Percentiles rank a stretch among this genome's conserved stretches.
phyloP scores from a whole-genome alignment of 2,797 vertebrate genomes.

The Onychomys arenicola region DNA sequence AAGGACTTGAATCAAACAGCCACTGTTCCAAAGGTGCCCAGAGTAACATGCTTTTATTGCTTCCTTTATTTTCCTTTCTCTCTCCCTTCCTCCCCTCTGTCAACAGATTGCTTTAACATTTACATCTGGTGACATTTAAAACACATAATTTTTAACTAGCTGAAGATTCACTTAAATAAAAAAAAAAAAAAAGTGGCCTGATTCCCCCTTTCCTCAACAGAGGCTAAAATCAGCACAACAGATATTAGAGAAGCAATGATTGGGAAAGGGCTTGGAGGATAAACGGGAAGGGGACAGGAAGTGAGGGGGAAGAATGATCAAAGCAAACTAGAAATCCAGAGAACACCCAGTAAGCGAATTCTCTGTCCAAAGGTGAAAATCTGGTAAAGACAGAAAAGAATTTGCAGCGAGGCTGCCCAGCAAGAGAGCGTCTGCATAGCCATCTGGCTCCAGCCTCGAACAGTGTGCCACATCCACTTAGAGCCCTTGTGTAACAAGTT shows the following conservation, averaged over 20 bases:
- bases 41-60: background rate
- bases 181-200: conserved; percentile 60
- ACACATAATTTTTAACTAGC: conserved; percentile 33
- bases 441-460: background rate
- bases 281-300: background rate
- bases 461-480: background rate
- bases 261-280: background rate
- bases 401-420: background rate
- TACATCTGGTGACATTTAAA: conserved; percentile 48
- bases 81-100: background rate
- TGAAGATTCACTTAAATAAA: conserved; percentile 13
- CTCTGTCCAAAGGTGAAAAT: background rate
- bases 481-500: background rate
- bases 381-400: background rate
- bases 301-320: background rate
- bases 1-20: background rate
- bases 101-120: conserved; percentile 52
- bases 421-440: background rate
- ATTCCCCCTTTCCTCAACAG: background rate
- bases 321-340: background rate
- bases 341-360: conserved; percentile 5
- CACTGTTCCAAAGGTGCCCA: background rate
- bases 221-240: conserved; percentile 51
- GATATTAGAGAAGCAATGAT: background rate
- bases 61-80: background rate